Base-by-base conservation (phyloP, 2,113 vertebrate species). In the Lepus americanus region DNA sequence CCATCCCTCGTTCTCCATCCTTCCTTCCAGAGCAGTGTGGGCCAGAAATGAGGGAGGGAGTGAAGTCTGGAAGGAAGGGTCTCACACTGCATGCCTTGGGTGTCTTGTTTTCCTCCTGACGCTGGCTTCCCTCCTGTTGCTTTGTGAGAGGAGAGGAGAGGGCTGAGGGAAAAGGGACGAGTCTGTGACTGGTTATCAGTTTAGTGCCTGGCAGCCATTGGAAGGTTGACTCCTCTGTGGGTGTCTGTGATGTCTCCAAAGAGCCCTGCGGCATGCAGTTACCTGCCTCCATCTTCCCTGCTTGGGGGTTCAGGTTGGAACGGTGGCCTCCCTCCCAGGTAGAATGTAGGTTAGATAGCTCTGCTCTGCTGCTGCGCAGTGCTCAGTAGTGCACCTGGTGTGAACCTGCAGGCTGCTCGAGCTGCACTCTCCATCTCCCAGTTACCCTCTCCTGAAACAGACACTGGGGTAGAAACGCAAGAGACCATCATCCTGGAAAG, bases 371-470 rank as follows among this genome's bases (percentile, higher is more conserved):
- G 16, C 10, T 59, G 20, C 20, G 22, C 1, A 31, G 6, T 29
- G n/a, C 13, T 95, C 27, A 69, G 5, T 27, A 59, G 61, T 76
- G 81, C 53, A 53, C 31, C n/a, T 55, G 64, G 27, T 20, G 10
- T 81, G 53, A 89, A 36, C 29, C 12, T 73, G 5, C 31, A n/a
- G 9, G 20, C 33, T 59, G 6, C 66, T 72, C 19, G 22, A 53
- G 39, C n/a, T 2, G 3, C 6, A 61, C 36, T 51, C 1, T 55
- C 25, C 23, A n/a, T 53, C 16, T 59, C 61, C 3, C 4, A 1
- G 33, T 79, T n/a, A 73, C 44, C 86, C 44, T 82, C 19, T 87
- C 31, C 61, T 87, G 66, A 85, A 88, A 63, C 2, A 67, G 27
- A n/a, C 33, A 16, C 39, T n/a, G 44, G 80, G 49, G 22, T 16